Base-by-base conservation (phyloP, 2,888 invertebrate species). In the Hirtodrosophila trivittata region DNA sequence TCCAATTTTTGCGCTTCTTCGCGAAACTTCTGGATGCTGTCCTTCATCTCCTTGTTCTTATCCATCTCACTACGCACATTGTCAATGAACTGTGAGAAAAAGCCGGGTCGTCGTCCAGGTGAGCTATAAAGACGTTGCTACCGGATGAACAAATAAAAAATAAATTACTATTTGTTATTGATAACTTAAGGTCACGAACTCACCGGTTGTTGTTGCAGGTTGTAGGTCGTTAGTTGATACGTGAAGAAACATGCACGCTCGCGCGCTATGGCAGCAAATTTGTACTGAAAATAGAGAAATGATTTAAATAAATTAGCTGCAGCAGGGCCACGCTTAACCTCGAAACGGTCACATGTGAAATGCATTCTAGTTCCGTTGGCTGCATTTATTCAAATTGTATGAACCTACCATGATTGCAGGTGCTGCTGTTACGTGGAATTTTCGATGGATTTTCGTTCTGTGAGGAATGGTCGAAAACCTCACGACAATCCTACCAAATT, bases 1-100 rank as follows among this genome's bases (percentile, higher is more conserved):
- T 99, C 99, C 25, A 99, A 91, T 92, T 97, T 98, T 75, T 97
- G 95, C n/a, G 97, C 97, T 92, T 99, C 98, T 91, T 97, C 96
- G 62, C 97, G 92, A 88, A 99, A 99, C 90, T 98, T 98, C 84
- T 97, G 97, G 58, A 99, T 93, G 75, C 95, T 98, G 67, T 98
- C 98, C 91, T 98, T 98, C 96, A 99, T 97, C 89, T 99, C 98
- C 91, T 99, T 98, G 91, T 97, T 99, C 89, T 97, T 97, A 10
- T 95, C 94, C 89, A 99, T 94, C 89, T 99, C 99, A 82, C 97
- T 97, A 89, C 94, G 95, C 67, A 99, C 94, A 89, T 98, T 98
- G 50, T 98, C 96, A 63, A 97, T 92, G 58, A 99, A 94, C 77
- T 97, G 94, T 0, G 96, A 94, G 81, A 98, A 93, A 90, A 99